Percentiles rank a stretch among this genome's conserved stretches.
Conservation (phyloP, 2,113 vertebrate species). For the Charina bottae region DNA sequence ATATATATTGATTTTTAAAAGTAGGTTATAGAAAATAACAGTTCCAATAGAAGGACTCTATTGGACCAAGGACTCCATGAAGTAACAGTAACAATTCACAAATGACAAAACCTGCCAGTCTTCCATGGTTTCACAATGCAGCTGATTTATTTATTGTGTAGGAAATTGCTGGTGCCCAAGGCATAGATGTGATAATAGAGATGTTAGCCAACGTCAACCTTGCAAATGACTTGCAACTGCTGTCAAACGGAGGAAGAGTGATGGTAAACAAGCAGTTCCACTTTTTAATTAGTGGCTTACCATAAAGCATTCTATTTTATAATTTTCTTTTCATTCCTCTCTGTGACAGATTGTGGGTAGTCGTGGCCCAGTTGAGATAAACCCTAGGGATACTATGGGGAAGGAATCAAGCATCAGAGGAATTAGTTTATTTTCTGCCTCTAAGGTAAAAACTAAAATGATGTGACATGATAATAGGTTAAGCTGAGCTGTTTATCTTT, state of each 20-base stretch:
- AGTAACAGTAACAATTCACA: not conserved
- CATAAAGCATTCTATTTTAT: rapidly evolving
- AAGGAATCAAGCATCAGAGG: slow-evolving; percentile 89
- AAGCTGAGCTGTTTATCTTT: not conserved
- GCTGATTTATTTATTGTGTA: slow-evolving; percentile 40
- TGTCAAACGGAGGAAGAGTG: slow-evolving; percentile 80
- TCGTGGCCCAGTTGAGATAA: slow-evolving; percentile 86
- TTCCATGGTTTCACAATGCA: not conserved
- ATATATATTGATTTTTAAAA: not conserved
- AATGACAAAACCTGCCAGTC: not conserved
- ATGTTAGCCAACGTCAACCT: slow-evolving; percentile 95
- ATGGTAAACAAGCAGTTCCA: slow-evolving; percentile 72
- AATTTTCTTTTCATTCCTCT: not conserved
- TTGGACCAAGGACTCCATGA: not conserved
- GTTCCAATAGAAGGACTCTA: not conserved
- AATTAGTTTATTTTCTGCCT: slow-evolving; percentile 73
- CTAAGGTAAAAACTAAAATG: slow-evolving; percentile 75
- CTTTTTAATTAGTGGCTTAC: not conserved
- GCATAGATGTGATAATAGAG: slow-evolving; percentile 89
- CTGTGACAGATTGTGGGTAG: slow-evolving; percentile 83
- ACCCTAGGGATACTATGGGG: slow-evolving; percentile 86
- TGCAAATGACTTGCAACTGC: slow-evolving; percentile 83
- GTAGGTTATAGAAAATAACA: not conserved
- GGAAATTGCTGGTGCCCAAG: slow-evolving; percentile 75
- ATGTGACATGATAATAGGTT: not conserved